Evolutionary conservation across 2,113 vertebrate genomes (phyloP).

Genomic region (Gila orcuttii): DNA sequence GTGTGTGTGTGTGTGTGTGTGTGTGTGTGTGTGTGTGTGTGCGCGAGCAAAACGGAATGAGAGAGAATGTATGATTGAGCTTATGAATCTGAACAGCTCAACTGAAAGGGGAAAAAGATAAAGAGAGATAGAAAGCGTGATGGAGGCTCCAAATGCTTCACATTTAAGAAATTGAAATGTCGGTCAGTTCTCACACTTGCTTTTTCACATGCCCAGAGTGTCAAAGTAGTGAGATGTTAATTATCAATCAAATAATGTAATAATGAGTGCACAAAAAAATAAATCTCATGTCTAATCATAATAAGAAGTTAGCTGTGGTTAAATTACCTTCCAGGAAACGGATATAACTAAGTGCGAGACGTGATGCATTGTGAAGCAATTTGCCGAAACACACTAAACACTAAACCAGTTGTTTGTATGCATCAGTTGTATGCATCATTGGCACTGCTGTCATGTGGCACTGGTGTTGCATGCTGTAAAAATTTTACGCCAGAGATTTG

Average conservation of each 20-base stretch:
- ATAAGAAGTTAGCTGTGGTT: neutral
- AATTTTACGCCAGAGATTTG: too few species aligned
- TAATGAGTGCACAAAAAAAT: neutral
- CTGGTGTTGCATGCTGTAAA: too few species aligned
- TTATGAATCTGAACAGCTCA: conserved; percentile 3
- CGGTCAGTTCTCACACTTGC: neutral
- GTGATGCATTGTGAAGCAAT: neutral
- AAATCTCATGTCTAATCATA: neutral
- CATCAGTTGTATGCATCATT: too few species aligned
- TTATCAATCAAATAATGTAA: neutral
- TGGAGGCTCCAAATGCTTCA: neutral
- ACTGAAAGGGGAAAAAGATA: neutral
- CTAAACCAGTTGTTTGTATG: too few species aligned
- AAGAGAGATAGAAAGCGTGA: neutral
- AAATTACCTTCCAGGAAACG: neutral
- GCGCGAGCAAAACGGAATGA: neutral
- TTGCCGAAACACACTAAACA: neutral
- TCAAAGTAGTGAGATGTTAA: neutral
- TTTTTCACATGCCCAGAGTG: neutral
- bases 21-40: neutral
- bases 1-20: neutral
- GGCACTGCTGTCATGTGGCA: too few species aligned
- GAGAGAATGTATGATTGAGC: neutral
- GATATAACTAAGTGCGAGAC: neutral
- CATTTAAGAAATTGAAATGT: neutral